phyloP scores from a whole-genome alignment of 2,113 vertebrate genomes.

The Coracopsis vasa region DNA sequence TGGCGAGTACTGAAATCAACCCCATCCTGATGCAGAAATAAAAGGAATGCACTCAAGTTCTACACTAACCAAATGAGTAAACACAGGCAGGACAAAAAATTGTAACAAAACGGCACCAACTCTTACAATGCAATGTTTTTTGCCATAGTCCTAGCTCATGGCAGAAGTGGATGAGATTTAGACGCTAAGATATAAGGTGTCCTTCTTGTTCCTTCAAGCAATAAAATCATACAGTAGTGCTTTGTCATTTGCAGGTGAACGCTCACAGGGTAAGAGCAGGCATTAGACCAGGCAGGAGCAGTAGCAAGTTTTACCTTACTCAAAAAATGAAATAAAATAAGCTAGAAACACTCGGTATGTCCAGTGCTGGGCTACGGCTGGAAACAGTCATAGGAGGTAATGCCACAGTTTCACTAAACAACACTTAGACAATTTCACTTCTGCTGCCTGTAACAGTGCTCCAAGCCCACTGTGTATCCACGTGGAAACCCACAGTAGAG shows the following conservation, averaged over 20 bases:
- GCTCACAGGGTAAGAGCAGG: not conserved
- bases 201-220: not conserved
- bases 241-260: not conserved
- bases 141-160: not conserved
- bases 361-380: not conserved
- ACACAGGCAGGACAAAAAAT: not conserved
- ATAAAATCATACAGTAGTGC: not conserved
- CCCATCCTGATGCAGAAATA: not conserved
- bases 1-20: not conserved
- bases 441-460: not conserved
- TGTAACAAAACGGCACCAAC: not conserved
- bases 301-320: not conserved
- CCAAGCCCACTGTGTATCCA: not conserved
- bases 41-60: not conserved
- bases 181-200: not conserved
- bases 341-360: not conserved
- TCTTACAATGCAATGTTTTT: fast-evolving
- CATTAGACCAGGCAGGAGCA: not conserved
- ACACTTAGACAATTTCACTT: not conserved
- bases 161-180: not conserved
- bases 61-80: not conserved
- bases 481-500: fast-evolving
- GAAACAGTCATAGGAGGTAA: not conserved
- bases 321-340: no score
- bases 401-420: not conserved